Base-by-base conservation (phyloP, 2,797 vertebrate genomes). In the Acipenser oxyrinchus region DNA sequence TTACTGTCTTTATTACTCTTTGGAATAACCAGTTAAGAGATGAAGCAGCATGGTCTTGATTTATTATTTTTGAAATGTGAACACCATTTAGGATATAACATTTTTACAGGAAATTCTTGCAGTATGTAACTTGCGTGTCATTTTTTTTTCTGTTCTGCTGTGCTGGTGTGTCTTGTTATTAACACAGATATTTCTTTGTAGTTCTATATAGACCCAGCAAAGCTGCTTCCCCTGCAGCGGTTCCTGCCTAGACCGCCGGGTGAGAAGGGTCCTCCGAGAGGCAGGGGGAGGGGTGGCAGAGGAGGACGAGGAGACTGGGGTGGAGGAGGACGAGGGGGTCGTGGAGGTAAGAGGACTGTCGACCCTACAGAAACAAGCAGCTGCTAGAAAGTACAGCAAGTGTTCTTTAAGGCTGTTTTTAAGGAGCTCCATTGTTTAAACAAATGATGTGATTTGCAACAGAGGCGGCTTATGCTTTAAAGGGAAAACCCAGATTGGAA, bases 171-270 rank as follows among this genome's bases (percentile, higher is more conserved):
- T 37, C 2, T 37, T 37, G 23, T 37, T 37, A 37, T 37, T 37
- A 37, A 37, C 23, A 37, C 1, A 37, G 23, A 37, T 37, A 37
- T 70, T 51, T 12, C 10, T 15, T 70, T 74, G 8, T 72, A 99
- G 97, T 98, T 99, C 77, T 99, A 95, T 69, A 93, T 99, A 62
- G 97, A 99, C 73, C 97, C 96, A 6, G 93, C 91, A 80, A 99
- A 98, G 82, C 84, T 99, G 58, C 83, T 99, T 0, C 97, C 96
- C 0, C 86, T 99, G 69, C 96, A 99, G 76, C 90, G 95, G 50
- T 99, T 99, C 86, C 88, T 99, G 13, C 97, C 97, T 48, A 88
- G 93, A 60, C 95, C 96, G 0, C 94, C 95, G 0, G 96, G 95
- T 72, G 96, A 95, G 80, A 98, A 94, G 82, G 93, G 93, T 4